Evolutionary conservation across 2,888 invertebrate species (phyloP), one percentile per base, ranked within the genome.

Genomic region (Dascillus cervinus): DNA sequence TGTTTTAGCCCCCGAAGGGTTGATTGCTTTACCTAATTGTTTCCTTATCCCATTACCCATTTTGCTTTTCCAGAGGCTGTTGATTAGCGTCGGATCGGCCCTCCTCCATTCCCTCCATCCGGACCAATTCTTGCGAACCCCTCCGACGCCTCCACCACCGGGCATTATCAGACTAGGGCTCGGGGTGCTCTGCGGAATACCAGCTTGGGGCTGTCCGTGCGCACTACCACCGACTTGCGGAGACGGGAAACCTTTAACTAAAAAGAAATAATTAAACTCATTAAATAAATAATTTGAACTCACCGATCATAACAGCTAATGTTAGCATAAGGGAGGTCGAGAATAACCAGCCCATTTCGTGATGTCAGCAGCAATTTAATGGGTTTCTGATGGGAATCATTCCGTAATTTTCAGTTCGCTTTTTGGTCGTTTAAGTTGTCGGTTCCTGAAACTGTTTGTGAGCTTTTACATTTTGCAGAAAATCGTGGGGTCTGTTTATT

Each of bases 31-130:
- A 77, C 76, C 76, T 49, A 77, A 66, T 61, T 76, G 76, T 53
- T 76, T 76, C 46, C 76, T 66, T 52, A 77, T 77, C 55, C 81
- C 81, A 50, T 80, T 72, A 22, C 80, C 80, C 65, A 80, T 80
- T 60, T 78, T 77, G 64, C 79, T 79, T 60, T 78, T 73, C 80
- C 79, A 80, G 49, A 81, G 70, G 46, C 77, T 78, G 65, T 79
- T 79, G 66, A 79, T 77, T 43, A 79, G 74, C 38, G 77, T 79
- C 37, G 80, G 80, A 63, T 81, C 81, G 28, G 78, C 79, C 37
- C 79, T 70, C 46, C 79, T 68, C 80, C 80, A 80, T 63, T 80
- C 79, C 52, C 79, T 71, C 67, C 77, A 79, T 24, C 79, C 79
- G 47, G 60, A 58, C 35, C 59, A 49, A 15, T 60, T 60, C 65